These are phyloP conservation scores for Crematogaster levior DNA, from an alignment of 2,888 invertebrate species.

Conservation along the genomic window DNA sequence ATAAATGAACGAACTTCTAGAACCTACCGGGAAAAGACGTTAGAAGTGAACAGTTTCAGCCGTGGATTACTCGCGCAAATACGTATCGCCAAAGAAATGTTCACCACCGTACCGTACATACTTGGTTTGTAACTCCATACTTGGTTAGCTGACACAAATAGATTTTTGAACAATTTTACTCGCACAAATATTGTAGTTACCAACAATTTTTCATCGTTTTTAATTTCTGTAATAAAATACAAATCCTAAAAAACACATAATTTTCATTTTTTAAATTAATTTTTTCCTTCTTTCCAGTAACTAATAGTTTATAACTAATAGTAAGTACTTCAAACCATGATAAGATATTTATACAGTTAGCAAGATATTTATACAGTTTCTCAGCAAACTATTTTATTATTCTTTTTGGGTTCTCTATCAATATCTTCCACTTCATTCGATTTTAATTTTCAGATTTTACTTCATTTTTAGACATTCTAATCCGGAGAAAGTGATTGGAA, in stretches of 20 bases:
- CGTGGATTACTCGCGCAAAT: constrained; percentile 36
- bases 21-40: constrained; percentile 68
- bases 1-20: constrained; percentile 75
- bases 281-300: neutral
- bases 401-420: too few species aligned
- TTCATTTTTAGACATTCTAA: too few species aligned
- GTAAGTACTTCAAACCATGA: too few species aligned
- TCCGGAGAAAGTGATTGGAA: too few species aligned
- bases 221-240: neutral
- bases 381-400: too few species aligned
- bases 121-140: too few species aligned
- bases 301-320: too few species aligned
- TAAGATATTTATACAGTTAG: too few species aligned
- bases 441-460: too few species aligned
- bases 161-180: neutral
- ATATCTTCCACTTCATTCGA: too few species aligned
- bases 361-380: too few species aligned
- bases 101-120: constrained; percentile 12
- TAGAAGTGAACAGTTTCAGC: constrained; percentile 60
- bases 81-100: constrained; percentile 62
- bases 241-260: neutral
- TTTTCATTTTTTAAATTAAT: neutral
- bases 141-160: neutral
- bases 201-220: neutral
- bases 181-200: too few species aligned